Conservation (phyloP, 2,113 vertebrate genomes). For the Hippocampus guttulatus region DNA sequence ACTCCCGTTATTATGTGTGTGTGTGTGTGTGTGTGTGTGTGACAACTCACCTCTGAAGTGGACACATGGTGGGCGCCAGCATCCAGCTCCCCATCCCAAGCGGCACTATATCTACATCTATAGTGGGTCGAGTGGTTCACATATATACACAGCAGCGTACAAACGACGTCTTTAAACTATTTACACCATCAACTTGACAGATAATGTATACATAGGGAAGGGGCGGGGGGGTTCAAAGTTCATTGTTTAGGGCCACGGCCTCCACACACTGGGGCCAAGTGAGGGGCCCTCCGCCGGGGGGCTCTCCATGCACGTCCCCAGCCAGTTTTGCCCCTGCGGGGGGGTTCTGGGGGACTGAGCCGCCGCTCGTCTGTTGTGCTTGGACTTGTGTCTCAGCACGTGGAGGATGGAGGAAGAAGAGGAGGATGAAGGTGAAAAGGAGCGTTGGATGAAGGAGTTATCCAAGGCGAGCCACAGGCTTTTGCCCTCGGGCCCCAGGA, state of each 20-base stretch:
- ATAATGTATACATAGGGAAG: neutral
- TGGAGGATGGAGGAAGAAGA: slow-evolving; percentile 3
- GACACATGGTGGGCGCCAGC: neutral
- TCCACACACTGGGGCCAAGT: neutral
- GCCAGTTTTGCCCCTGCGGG: neutral
- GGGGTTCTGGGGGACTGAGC: neutral
- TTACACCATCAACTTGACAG: slow-evolving; percentile 2
- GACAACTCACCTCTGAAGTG: neutral
- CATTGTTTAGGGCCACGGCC: slow-evolving; percentile 4
- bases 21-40: too few species aligned
- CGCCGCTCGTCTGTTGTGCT: neutral
- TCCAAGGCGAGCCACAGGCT: neutral
- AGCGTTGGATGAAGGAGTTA: neutral
- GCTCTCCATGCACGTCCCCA: slow-evolving; percentile 1
- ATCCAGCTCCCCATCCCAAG: neutral
- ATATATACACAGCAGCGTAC: slow-evolving; percentile 3
- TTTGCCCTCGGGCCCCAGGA: slow-evolving; percentile 9
- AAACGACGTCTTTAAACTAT: neutral
- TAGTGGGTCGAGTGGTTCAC: neutral
- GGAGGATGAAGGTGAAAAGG: neutral
- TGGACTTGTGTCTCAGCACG: slow-evolving; percentile 2
- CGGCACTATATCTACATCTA: neutral
- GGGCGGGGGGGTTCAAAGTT: neutral
- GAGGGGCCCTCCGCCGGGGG: neutral
- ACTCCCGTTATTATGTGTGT: neutral